These are phyloP conservation scores for Melanotaenia boesemani DNA, from an alignment of 2,797 vertebrate genomes.

Conservation along the genomic window DNA sequence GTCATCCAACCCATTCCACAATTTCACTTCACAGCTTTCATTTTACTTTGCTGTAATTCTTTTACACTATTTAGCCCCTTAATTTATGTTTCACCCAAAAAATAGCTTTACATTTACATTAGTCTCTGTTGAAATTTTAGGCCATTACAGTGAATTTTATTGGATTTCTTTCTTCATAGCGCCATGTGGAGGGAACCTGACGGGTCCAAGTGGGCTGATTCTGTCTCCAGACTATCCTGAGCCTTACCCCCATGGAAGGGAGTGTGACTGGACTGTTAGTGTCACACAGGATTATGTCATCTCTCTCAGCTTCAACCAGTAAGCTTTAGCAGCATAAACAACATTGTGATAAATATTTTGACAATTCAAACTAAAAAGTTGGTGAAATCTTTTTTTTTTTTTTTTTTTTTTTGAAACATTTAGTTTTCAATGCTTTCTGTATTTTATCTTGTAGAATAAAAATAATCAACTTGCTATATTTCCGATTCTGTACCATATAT, in stretches of 20 bases:
- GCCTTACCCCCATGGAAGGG: slow-evolving; percentile 94
- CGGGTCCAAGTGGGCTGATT: slow-evolving; percentile 92
- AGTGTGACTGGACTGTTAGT: slow-evolving; percentile 95
- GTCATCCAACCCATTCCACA: too few relatives aligned
- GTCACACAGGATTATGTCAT: slow-evolving; percentile 96
- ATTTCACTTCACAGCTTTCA: neutral
- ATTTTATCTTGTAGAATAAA: neutral
- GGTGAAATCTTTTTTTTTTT: neutral
- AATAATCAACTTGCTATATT: neutral
- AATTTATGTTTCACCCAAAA: neutral
- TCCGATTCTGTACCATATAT: neutral
- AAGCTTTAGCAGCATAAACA: slow-evolving; percentile 55
- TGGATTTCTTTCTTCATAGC: slow-evolving; percentile 75
- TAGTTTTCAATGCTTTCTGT: neutral
- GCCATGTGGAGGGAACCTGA: slow-evolving; percentile 94
- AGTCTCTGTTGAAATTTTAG: neutral
- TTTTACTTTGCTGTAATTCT: neutral
- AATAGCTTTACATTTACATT: neutral
- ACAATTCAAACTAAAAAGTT: neutral
- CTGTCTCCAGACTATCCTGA: slow-evolving; percentile 96
- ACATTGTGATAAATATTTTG: neutral
- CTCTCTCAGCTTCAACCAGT: slow-evolving; percentile 93
- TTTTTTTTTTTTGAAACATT: neutral
- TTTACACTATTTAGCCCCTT: neutral
- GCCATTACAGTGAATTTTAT: neutral